Evolutionary conservation across 2,888 invertebrate species (phyloP), one percentile per base, ranked within the genome.

Genomic region (Ophion ventricosus): DNA sequence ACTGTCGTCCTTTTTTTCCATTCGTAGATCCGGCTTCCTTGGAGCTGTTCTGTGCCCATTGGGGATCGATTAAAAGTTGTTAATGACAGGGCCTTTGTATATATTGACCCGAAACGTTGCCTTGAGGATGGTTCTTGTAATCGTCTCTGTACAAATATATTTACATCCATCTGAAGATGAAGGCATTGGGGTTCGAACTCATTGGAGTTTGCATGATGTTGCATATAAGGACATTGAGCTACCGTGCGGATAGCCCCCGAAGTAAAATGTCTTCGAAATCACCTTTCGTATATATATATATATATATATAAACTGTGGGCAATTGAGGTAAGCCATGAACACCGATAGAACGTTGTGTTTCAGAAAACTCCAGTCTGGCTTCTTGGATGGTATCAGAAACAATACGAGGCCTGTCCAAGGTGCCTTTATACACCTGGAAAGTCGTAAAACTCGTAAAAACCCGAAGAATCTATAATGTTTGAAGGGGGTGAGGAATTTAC

Each of bases 371-470:
- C 89, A 89, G 89, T 86, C 87, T 83, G 87, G 85, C 59, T 49
- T 49, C 49, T 17, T 17, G 74, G 63, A 80, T 43, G 40, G 59
- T 43, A 72, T 59, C 66, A 57, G 85, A 85, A 89, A 89, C 87
- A 90, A 89, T 87, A 49, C 49, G 4, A 49, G 49, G 17, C 85
- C 87, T 56, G 35, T 63, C 56, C 25, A 23, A 10, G 20, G 35
- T 54, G 59, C 11, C 75, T 70, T 40, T 69, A 49, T 26, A 66
- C 59, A 76, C 66, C 26, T 61, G 77, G n/a, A 43, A 29, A 69
- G 77, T 89, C 91, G 88, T 92, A 92, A 92, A 92, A 84, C n/a
- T 89, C 87, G 84, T 89, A 87, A 89, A 92, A 88, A 91, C 81
- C 78, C 72, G 56, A 26, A 75, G 74, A 88, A 90, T 89, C 81